Evolutionary conservation across 1,140 invertebrate species (phyloP).

Genomic region (Galendromus occidentalis): DNA sequence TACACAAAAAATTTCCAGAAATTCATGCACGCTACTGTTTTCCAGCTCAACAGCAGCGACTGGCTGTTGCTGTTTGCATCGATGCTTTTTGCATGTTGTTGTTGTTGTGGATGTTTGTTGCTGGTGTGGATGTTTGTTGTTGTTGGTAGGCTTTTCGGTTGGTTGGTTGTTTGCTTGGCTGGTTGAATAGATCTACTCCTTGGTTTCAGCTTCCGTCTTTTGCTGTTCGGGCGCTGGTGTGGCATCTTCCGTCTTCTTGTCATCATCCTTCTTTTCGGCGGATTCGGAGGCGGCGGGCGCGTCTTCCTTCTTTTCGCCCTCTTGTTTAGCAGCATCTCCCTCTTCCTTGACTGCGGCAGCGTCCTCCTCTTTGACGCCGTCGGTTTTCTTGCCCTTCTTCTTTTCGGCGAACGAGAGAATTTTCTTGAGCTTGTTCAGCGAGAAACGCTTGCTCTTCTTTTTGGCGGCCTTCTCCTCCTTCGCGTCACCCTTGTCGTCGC

Average conservation of each 20-base stretch:
- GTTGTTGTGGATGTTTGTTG: too few species aligned
- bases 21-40: too few species aligned
- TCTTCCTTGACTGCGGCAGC: background rate
- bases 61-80: too few species aligned
- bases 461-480: background rate
- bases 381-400: background rate
- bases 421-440: slow-evolving; percentile 1
- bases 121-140: too few species aligned
- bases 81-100: too few species aligned
- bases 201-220: too few species aligned
- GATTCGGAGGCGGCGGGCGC: background rate
- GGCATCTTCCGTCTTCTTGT: background rate
- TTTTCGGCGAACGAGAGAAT: background rate
- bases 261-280: background rate
- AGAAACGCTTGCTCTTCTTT: slow-evolving; percentile 10
- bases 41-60: too few species aligned
- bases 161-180: too few species aligned
- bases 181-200: too few species aligned
- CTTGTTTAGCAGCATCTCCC: background rate
- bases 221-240: too few species aligned
- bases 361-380: background rate
- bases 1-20: too few species aligned
- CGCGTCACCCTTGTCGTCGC: background rate
- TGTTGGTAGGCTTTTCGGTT: too few species aligned
- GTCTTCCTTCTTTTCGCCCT: background rate